These are phyloP conservation scores for Erebia ligea DNA, from an alignment of 2,888 invertebrate genomes.

Conservation along the genomic window DNA sequence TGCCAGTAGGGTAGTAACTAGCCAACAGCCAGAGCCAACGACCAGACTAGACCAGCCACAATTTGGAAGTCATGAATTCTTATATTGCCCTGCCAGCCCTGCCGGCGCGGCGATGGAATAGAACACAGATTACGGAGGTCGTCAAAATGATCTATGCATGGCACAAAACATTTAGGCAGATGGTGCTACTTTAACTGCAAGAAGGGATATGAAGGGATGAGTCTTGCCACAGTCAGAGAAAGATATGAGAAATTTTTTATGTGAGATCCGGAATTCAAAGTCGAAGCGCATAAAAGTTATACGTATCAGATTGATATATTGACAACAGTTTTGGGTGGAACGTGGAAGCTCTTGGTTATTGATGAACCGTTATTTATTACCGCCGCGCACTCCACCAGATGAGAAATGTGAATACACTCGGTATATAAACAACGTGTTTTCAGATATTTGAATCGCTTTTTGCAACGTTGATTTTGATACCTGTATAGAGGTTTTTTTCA, in stretches of 20 bases:
- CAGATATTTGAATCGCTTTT: conserved; percentile 32
- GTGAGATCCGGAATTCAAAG: conserved; percentile 27
- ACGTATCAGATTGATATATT: conserved; percentile 57
- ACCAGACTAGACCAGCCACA: too few species aligned
- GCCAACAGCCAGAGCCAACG: too few species aligned
- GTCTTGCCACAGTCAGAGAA: not conserved
- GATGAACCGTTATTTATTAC: conserved; percentile 74
- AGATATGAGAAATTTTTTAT: conserved; percentile 7
- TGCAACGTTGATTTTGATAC: conserved; percentile 13
- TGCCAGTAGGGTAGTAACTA: too few species aligned
- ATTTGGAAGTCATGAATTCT: too few species aligned
- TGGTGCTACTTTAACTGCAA: not conserved
- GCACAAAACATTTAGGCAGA: not conserved
- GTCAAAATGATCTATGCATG: not conserved
- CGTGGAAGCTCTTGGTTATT: conserved; percentile 65
- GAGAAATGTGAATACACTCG: conserved; percentile 41
- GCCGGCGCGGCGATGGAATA: too few species aligned
- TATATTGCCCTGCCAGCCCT: too few species aligned
- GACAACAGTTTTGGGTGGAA: conserved; percentile 56
- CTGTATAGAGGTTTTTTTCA: not conserved
- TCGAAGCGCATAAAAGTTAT: conserved; percentile 37
- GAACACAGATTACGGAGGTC: too few species aligned
- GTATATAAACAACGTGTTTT: conserved; percentile 38
- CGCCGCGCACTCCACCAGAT: conserved; percentile 51
- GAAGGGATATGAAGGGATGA: not conserved